Evolutionary conservation across 2,113 vertebrate species (phyloP).

Genomic region (Trinectes maculatus): DNA sequence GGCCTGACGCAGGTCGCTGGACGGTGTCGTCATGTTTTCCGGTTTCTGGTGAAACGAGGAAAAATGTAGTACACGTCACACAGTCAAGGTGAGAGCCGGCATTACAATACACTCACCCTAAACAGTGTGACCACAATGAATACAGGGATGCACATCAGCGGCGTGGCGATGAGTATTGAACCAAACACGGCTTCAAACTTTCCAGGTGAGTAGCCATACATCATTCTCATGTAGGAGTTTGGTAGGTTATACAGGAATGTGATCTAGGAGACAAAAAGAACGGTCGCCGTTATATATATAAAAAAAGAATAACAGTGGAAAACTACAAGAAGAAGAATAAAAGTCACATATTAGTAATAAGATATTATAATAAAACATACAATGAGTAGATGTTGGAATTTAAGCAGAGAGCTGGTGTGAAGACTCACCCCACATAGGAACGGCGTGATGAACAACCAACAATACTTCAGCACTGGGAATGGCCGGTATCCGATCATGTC

Average conservation of each 20-base stretch:
- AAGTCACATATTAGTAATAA: background rate
- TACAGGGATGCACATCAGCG: constrained; percentile 75
- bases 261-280: constrained; percentile 48
- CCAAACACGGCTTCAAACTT: background rate
- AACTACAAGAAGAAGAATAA: too few species aligned
- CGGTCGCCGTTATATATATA: background rate
- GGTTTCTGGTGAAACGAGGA: constrained; percentile 44
- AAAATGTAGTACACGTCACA: background rate
- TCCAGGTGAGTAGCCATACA: background rate
- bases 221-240: fast-evolving
- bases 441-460: constrained; percentile 84
- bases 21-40: constrained; percentile 49
- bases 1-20: constrained; percentile 75
- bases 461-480: constrained; percentile 78
- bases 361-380: constrained; percentile 2
- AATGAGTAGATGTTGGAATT: background rate
- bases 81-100: background rate
- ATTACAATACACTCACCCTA: constrained; percentile 61
- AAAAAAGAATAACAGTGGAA: too few species aligned
- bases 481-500: constrained; percentile 85
- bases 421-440: constrained; percentile 78
- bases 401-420: constrained; percentile 1
- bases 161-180: constrained; percentile 56
- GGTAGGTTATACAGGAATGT: constrained; percentile 55
- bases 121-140: constrained; percentile 62